These are phyloP conservation scores for Leptinotarsa haldemani DNA, from an alignment of 2,888 invertebrate species.

Conservation along the genomic window DNA sequence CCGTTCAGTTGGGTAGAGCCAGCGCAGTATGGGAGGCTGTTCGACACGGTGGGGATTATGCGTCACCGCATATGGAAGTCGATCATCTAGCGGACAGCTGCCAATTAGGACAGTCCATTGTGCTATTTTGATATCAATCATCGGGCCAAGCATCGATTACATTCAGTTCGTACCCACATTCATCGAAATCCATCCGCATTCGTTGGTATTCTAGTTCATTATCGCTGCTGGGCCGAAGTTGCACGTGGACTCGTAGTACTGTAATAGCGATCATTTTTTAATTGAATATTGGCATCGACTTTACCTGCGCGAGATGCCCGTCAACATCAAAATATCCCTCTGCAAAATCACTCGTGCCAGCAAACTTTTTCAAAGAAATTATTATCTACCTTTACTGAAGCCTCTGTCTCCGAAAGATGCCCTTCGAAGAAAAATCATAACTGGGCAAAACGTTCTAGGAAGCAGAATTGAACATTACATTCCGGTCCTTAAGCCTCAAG, in stretches of 20 bases:
- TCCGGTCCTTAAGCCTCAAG: constrained; percentile 73
- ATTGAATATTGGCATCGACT: constrained; percentile 34
- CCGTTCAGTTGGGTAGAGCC: constrained; percentile 59
- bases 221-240: constrained; percentile 52
- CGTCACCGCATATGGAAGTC: constrained; percentile 64
- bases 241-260: constrained; percentile 50
- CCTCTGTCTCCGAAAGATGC: constrained; percentile 86
- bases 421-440: constrained; percentile 81
- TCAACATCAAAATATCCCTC: constrained; percentile 67
- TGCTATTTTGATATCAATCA: constrained; percentile 56
- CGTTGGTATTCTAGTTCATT: constrained; percentile 58
- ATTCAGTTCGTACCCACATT: constrained; percentile 47
- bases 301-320: constrained; percentile 54
- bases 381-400: constrained; percentile 83
- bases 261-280: constrained; percentile 42
- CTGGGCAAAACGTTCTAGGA: constrained; percentile 77
- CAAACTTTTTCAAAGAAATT: constrained; percentile 82
- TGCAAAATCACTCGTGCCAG: constrained; percentile 86
- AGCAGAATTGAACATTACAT: constrained; percentile 76
- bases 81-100: constrained; percentile 56
- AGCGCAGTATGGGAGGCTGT: constrained; percentile 61
- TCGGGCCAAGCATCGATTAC: constrained; percentile 54
- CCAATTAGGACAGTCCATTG: constrained; percentile 57
- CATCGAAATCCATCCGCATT: constrained; percentile 52
- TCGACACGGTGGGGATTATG: constrained; percentile 64